Percentiles rank a stretch among this genome's conserved stretches.
Conservation (phyloP, 2,888 invertebrate genomes). For the Coenonympha arcania region DNA sequence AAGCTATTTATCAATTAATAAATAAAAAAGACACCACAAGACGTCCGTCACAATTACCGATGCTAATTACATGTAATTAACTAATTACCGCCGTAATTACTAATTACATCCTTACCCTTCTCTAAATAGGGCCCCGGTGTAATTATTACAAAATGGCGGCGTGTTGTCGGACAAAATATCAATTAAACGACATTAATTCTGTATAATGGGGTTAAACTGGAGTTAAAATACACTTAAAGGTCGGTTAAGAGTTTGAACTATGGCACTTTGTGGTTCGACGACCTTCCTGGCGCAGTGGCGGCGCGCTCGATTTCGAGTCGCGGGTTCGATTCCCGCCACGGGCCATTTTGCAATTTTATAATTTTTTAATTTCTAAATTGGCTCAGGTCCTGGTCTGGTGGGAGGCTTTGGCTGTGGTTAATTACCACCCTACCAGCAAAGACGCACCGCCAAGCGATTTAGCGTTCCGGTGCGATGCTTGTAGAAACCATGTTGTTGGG, state of each 20-base stretch:
- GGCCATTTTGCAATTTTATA: no score
- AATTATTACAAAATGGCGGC: conserved; percentile 16
- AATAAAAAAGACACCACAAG: not conserved
- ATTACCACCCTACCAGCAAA: no score
- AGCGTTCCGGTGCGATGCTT: no score
- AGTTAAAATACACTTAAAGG: conserved; percentile 2
- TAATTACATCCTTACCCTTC: conserved; percentile 7
- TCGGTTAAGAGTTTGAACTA: not conserved
- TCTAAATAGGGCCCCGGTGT: conserved; percentile 1
- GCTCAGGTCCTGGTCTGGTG: no score
- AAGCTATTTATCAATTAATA: no score
- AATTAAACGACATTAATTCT: conserved; percentile 9
- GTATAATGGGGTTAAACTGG: conserved; percentile 4
- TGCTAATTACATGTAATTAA: conserved; percentile 6
- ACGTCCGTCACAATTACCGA: not conserved
- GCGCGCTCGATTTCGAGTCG: no score
- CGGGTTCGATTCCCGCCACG: no score
- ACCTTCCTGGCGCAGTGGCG: no score
- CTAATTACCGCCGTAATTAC: conserved; percentile 6
- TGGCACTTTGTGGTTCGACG: not conserved
- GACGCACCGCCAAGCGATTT: no score
- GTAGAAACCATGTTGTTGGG: no score
- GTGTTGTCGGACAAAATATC: conserved; percentile 4
- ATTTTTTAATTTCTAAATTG: no score
- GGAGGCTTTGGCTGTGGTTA: no score